Base-by-base conservation (phyloP, 2,888 invertebrate species). In the Ochropleura plecta region DNA sequence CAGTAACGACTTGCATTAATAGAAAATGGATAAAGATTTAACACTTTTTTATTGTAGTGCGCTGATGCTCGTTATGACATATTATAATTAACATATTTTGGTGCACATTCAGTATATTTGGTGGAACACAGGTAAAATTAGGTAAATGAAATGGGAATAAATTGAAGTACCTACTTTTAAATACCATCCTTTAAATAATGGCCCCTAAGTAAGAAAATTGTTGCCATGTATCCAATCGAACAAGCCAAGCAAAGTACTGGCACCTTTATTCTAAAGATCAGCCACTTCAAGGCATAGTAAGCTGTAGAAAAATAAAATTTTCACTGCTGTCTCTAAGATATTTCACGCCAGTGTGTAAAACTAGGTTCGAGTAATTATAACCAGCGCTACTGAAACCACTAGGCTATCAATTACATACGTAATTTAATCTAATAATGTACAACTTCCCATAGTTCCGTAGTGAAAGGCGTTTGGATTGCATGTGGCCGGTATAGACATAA, bases 391-490 rank as follows among this genome's bases (percentile, higher is more conserved):
- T 44, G 57, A 62, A 18, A 12, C 67, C 64, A 62, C 30, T 12
- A 46, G 10, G n/a, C 65, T 79, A 78, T 82, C 70, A 83, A 73
- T 85, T 74, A 71, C 86, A 46, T 9, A 42, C 40, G 72, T 82
- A 72, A 81, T 60, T 67, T 59, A 60, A 76, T 72, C 55, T 60
- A 79, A 59, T 69, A 59, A 53, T 53, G 66, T 79, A 40, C 60
- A 59, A 79, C 71, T 82, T 85, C 72, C 72, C 59, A 46, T 82
- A 71, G 81, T 76, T 76, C 69, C 70, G 67, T 10, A 83, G 86
- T 76, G 83, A 84, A 84, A 86, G 83, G 60, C 49, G 53, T 57
- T 66, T 85, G 55, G 69, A 12, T 76, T 76, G 72, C 83, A 70
- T 79, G 70, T 44, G 69, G 48, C 20, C 55, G 44, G 18, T 48